Evolutionary conservation across 2,113 vertebrate species (phyloP), one percentile per base, ranked within the genome.

Genomic region (Halcyon senegalensis): DNA sequence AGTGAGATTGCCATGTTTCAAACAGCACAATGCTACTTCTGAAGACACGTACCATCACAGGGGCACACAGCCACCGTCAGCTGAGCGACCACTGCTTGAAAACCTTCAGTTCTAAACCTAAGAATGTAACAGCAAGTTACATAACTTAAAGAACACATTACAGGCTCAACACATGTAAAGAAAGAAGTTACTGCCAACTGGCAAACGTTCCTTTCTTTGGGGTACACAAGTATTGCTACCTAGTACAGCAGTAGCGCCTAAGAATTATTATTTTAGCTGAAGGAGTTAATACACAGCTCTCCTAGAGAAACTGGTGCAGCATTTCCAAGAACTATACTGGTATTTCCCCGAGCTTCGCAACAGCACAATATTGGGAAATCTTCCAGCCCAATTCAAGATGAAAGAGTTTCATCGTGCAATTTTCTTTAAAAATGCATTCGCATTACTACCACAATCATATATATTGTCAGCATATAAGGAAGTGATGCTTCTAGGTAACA

Each of bases 371-470:
- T 46, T 3, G 8, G 80, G 91, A 95, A 94, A 77, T 46, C 59
- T 90, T 92, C 91, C 89, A 96, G 89, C 68, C 84, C 25, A 84
- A 72, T 72, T 92, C 69, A 84, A 94, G 91, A 96, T 84, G 64
- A 93, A 93, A 94, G 89, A 64, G 77, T 75, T 51, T 91, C 39
- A 78, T 75, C 84, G 48, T 0, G 2, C 60, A 81, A 70, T 87
- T 87, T 58, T 89, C 74, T 96, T 87, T 70, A 87, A 78, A 75
- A 5, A 9, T 9, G 35, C 80, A 43, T 60, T 87, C 21, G 7
- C 37, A 48, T 75, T 58, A 58, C 83, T 51, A 81, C 60, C 46
- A 77, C n/a, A 60, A 88, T 55, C 31, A 7, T 6, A 87, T 31
- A 46, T 3, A 59, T 1, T 69, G 75, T 80, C 75, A 88, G 59